Conservation (phyloP, 23 tunicate species). For the Trididemnum miniatum region DNA sequence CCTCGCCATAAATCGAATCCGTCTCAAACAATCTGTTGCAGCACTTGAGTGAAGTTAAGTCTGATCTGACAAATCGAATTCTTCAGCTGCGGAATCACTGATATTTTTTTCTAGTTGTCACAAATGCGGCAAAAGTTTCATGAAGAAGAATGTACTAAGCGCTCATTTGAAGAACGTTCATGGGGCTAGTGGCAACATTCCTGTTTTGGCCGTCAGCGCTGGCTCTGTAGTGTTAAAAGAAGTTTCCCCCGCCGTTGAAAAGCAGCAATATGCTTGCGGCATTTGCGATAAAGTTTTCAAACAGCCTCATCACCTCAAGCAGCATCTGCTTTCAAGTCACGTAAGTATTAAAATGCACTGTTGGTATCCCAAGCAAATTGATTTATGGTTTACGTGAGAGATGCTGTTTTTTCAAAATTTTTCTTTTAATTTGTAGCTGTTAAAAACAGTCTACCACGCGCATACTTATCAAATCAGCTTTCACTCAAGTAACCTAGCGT, state of each 20-base stretch:
- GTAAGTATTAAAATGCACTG: slow-evolving; percentile 53
- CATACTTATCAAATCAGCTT: too few species aligned
- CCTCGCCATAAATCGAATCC: too few species aligned
- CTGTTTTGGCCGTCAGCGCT: neutral
- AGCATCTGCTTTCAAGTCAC: slow-evolving; percentile 70
- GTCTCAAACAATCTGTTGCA: too few species aligned
- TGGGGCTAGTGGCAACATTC: slow-evolving; percentile 9
- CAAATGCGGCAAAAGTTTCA: slow-evolving; percentile 76
- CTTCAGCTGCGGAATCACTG: too few species aligned
- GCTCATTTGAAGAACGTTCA: slow-evolving; percentile 79
- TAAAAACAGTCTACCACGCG: too few species aligned
- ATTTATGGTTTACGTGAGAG: too few species aligned
- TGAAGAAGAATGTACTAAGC: slow-evolving; percentile 50
- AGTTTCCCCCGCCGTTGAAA: neutral
- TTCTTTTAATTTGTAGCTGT: neutral
- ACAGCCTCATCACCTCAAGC: slow-evolving; percentile 50
- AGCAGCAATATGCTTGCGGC: slow-evolving; percentile 31
- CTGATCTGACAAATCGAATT: too few species aligned
- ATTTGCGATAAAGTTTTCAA: slow-evolving; percentile 75
- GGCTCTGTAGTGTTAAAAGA: neutral
- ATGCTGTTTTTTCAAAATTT: neutral
- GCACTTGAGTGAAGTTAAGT: too few species aligned
- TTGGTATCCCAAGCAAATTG: too few species aligned
- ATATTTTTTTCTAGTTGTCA: slow-evolving; percentile 6
- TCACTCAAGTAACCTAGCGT: too few species aligned